These are phyloP conservation scores for Drosophila flavopinicola DNA, from an alignment of 2,888 invertebrate genomes.

Conservation along the genomic window DNA sequence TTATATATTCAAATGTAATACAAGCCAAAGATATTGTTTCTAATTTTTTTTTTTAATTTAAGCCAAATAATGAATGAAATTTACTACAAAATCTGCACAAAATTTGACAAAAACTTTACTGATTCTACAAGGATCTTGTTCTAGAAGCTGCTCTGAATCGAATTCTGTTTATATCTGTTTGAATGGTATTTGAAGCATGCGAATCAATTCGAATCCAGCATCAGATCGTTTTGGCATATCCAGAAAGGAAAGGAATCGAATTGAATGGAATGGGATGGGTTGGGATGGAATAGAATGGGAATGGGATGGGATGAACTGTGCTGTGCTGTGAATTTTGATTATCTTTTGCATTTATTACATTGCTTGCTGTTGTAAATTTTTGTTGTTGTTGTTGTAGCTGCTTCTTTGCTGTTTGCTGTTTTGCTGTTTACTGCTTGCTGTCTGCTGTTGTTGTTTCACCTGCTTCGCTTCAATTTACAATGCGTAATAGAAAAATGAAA, in stretches of 20 bases:
- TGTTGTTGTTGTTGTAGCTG: conserved; percentile 17
- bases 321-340: conserved; percentile 40
- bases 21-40: too few relatives aligned
- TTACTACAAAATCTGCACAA: too few relatives aligned
- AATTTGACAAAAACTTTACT: too few relatives aligned
- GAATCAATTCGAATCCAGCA: conserved; percentile 5
- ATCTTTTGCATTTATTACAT: conserved; percentile 58
- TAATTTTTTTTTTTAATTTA: too few relatives aligned
- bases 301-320: neutral
- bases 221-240: conserved; percentile 11
- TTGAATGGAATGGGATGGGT: neutral
- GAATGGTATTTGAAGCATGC: conserved; percentile 1
- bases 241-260: conserved; percentile 9
- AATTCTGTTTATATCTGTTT: too few relatives aligned
- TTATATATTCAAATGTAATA: too few relatives aligned
- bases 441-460: conserved; percentile 53
- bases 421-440: too few relatives aligned
- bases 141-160: too few relatives aligned
- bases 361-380: conserved; percentile 20
- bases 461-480: conserved; percentile 47
- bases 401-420: conserved; percentile 57
- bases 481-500: conserved; percentile 43
- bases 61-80: too few relatives aligned
- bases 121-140: neutral
- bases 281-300: conserved; percentile 11